These are phyloP conservation scores for Heterohyrax brucei DNA, from an alignment of 2,797 vertebrate species.

Conservation along the genomic window DNA sequence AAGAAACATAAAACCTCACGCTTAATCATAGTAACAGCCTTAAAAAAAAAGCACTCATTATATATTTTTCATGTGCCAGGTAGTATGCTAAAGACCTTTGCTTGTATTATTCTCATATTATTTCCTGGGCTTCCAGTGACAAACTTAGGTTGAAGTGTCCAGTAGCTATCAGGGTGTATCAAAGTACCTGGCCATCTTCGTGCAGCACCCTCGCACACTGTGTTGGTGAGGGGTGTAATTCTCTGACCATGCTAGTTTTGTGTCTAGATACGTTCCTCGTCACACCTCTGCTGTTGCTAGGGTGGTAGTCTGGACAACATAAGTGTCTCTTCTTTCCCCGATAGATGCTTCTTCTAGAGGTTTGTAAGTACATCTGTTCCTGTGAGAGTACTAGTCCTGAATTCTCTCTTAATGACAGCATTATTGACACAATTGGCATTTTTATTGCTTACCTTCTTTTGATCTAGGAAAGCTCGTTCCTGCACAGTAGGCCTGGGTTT, in stretches of 20 bases:
- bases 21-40: slow-evolving; percentile 55
- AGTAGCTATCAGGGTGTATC: neutral
- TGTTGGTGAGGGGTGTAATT: neutral
- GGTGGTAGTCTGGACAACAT: neutral
- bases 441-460: slow-evolving; percentile 86
- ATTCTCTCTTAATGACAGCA: slow-evolving; percentile 34
- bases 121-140: slow-evolving; percentile 23
- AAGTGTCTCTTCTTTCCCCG: neutral
- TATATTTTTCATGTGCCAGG: neutral
- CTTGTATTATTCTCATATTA: neutral
- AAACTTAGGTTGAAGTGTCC: neutral
- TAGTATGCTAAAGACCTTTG: neutral
- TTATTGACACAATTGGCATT: slow-evolving; percentile 72
- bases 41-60: slow-evolving; percentile 30
- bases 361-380: slow-evolving; percentile 14
- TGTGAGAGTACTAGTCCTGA: neutral
- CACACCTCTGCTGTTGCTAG: accelerated
- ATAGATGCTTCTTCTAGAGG: neutral
- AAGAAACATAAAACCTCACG: slow-evolving; percentile 37
- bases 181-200: neutral
- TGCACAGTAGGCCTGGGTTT: slow-evolving; percentile 67
- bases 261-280: neutral
- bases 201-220: neutral
- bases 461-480: slow-evolving; percentile 85
- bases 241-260: neutral